Conservation (phyloP, 2,888 invertebrate species). For the Xanthorhoe designata region DNA sequence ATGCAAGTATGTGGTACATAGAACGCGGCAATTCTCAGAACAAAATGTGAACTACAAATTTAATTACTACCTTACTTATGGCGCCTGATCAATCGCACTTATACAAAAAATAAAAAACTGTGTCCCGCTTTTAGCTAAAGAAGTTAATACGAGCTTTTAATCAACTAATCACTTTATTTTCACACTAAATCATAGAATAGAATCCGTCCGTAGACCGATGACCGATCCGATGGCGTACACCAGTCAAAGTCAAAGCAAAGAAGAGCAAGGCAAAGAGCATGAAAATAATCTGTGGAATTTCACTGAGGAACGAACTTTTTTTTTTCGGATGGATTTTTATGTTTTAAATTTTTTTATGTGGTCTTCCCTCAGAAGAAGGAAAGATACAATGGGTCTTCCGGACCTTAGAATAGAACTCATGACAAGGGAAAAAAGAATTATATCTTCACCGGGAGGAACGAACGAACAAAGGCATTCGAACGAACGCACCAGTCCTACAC, state of each 20-base stretch:
- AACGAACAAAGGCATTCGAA: too few species aligned
- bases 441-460: too few species aligned
- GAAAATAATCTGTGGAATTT: neutral
- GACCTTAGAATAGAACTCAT: too few species aligned
- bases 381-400: too few species aligned
- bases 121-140: conserved; percentile 15
- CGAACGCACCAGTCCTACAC: too few species aligned
- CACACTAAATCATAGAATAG: conserved; percentile 48
- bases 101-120: conserved; percentile 9
- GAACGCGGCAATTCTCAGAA: conserved; percentile 69
- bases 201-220: neutral
- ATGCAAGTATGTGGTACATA: conserved; percentile 43
- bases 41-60: conserved; percentile 57
- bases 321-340: too few species aligned
- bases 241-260: neutral
- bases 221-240: conserved; percentile 13
- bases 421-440: too few species aligned
- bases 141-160: conserved; percentile 39
- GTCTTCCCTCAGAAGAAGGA: too few species aligned
- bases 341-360: too few species aligned
- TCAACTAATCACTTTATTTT: conserved; percentile 50
- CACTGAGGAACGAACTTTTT: neutral
- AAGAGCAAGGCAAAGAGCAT: too few species aligned
- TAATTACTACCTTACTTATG: conserved; percentile 65
- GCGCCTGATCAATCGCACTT: conserved; percentile 51